Base-by-base conservation (phyloP, 2,888 invertebrate species). In the Liposcelis brunnea region DNA sequence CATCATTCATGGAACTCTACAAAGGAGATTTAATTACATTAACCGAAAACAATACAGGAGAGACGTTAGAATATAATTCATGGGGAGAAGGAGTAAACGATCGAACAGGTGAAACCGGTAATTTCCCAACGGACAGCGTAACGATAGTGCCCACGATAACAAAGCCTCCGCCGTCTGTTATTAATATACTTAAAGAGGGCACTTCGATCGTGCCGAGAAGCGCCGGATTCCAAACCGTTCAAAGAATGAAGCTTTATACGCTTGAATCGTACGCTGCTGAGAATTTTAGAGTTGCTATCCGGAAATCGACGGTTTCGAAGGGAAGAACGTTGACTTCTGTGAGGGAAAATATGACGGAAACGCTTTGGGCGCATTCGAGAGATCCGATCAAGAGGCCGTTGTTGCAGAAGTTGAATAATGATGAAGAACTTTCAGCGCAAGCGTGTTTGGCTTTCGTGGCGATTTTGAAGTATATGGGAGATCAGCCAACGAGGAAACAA, bases 391-490 rank as follows among this genome's bases (percentile, higher is more conserved):
- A 94, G 60, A 82, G 83, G 54, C 97, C 98, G 0, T 64, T 98
- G 45, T 64, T 98, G 49, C 90, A 91, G 56, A 97, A 95, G 63
- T 66, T 98, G 40, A 74, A 18, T 19, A 3, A 16, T 18, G 40
- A 40, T n/a, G 97, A 95, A 62, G 90, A 93, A 64, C 67, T 94
- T 34, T 86, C 89, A 3, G 90, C 93, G 60, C 94, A 95, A 62
- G 91, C 95, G 2, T 89, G 90, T 61, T 85, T 87, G 59, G 90
- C 93, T 12, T 95, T 89, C 63, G 82, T 87, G 52, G 89, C 91
- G 49, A 85, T 90, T 59, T 69, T 94, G 32, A 98, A 97, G 62
- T 98, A 98, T 61, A 98, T 97, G 94, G 94, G 97, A 1, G 98
- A 99, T 62, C 70, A 95, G 48, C 97, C 97, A 2, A 89, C 91